Evolutionary conservation across 2,888 invertebrate species (phyloP), one percentile per base, ranked within the genome.

Genomic region (Acrobasis suavella): DNA sequence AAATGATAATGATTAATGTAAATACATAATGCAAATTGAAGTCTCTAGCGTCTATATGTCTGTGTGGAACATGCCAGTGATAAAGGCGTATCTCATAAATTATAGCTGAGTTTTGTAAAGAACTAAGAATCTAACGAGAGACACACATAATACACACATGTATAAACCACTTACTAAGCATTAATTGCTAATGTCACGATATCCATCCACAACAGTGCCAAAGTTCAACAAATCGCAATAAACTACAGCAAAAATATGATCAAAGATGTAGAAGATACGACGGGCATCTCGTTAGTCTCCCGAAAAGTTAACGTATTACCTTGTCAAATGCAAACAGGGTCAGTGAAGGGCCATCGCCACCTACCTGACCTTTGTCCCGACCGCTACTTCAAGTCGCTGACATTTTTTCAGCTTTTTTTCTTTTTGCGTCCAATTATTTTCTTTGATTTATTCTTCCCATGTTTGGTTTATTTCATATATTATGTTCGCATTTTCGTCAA

Each of bases 291-390:
- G 54, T 54, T 39, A 39, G 55, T 42, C 22, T 42, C 56, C 14
- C 56, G 42, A 17, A 56, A 56, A 10, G 56, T 42, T 56, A 56
- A 56, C 42, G 56, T 56, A 42, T 56, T 56, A 56, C 56, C 56
- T 46, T 56, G 56, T 56, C 56, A 56, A 56, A 56, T 42, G 56
- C 56, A 56, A 56, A 56, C 56, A 56, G 56, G 55, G 56, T 42
- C 56, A 56, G 42, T 46, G 42, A 22, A 56, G 56, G 17, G 56
- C 56, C 42, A 56, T 56, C 56, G 56, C 22, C 56, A 42, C 56
- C 56, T 14, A 56, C 56, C 56, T 56, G 56, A 56, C 56, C 56
- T 56, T 56, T 56, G 56, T 56, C 56, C 56, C 56, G 16, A 17
- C 38, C 42, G 56, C 56, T 56, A 56, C 56, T 56, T 56, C 42